These are phyloP conservation scores for Semotilus atromaculatus DNA, from an alignment of 2,797 vertebrate genomes.

Conservation along the genomic window DNA sequence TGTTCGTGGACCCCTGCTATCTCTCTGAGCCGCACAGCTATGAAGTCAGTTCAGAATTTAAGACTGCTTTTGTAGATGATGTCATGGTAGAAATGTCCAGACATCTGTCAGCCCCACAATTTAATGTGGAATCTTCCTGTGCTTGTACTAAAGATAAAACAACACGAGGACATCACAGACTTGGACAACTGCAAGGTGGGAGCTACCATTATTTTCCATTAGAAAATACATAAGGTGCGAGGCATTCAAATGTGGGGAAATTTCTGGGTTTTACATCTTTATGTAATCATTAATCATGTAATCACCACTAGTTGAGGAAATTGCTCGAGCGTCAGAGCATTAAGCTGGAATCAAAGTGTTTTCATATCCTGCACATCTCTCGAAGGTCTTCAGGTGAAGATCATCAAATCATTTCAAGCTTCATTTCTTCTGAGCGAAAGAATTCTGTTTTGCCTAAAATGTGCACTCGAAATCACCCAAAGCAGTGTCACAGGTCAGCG, in stretches of 20 bases:
- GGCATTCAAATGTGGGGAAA: background rate
- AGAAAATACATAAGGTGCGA: constrained; percentile 1
- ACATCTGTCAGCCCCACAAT: constrained; percentile 73
- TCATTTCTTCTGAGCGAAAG: constrained; percentile 63
- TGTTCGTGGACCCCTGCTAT: constrained; percentile 48
- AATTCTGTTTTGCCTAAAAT: constrained; percentile 65
- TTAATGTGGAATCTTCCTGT: constrained; percentile 74
- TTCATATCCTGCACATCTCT: constrained; percentile 32
- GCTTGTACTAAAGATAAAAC: constrained; percentile 67
- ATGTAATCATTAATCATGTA: background rate
- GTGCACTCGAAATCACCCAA: constrained; percentile 59
- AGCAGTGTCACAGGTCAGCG: constrained; percentile 61
- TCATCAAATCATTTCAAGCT: constrained; percentile 57
- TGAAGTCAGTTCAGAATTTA: constrained; percentile 59
- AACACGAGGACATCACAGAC: constrained; percentile 33
- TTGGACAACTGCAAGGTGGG: constrained; percentile 26
- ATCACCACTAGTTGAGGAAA: background rate
- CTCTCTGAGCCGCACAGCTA: constrained; percentile 60
- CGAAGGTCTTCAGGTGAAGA: constrained; percentile 59
- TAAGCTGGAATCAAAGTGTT: constrained; percentile 26
- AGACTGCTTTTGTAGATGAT: constrained; percentile 69
- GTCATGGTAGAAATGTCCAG: constrained; percentile 70
- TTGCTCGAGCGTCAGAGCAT: constrained; percentile 10
- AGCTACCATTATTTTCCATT: constrained; percentile 1
- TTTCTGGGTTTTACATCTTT: background rate